Conservation (phyloP, 2,888 invertebrate genomes). For the Anarsia innoxiella region DNA sequence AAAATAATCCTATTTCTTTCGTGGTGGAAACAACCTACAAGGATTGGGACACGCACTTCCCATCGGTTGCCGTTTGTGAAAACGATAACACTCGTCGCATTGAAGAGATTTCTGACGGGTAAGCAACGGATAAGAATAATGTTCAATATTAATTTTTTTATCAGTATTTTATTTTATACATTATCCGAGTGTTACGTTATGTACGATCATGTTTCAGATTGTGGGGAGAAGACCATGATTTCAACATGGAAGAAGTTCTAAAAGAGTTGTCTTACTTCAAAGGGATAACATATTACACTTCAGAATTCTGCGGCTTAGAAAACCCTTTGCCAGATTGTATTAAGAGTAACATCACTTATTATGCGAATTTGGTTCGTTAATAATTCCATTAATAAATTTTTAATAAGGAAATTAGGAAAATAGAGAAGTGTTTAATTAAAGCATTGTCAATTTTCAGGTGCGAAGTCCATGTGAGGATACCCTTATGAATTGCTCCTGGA, state of each 20-base stretch:
- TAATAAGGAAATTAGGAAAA: too few relatives aligned
- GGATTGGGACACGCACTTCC: constrained; percentile 84
- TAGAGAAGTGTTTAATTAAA: background rate
- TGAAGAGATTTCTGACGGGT: constrained; percentile 80
- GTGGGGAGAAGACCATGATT: constrained; percentile 81
- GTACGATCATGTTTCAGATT: too few relatives aligned
- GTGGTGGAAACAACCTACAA: constrained; percentile 85
- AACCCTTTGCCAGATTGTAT: constrained; percentile 73
- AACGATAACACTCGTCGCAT: constrained; percentile 79
- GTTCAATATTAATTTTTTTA: too few relatives aligned
- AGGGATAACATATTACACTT: constrained; percentile 80
- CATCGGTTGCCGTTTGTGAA: constrained; percentile 83
- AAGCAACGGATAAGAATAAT: too few relatives aligned
- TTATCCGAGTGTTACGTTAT: too few relatives aligned
- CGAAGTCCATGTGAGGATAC: constrained; percentile 75
- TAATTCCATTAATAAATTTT: too few relatives aligned
- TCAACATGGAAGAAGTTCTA: constrained; percentile 82
- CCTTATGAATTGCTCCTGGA: constrained; percentile 77
- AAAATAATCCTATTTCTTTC: constrained; percentile 84
- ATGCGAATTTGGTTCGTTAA: constrained; percentile 71
- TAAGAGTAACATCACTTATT: constrained; percentile 74
- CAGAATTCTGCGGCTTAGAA: constrained; percentile 78
- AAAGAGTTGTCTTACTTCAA: constrained; percentile 83
- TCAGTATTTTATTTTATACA: too few relatives aligned
- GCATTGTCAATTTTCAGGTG: constrained; percentile 39